Evolutionary conservation across 1,140 invertebrate species (phyloP), one percentile per base, ranked within the genome.

Genomic region (Acromyrmex charruanus): DNA sequence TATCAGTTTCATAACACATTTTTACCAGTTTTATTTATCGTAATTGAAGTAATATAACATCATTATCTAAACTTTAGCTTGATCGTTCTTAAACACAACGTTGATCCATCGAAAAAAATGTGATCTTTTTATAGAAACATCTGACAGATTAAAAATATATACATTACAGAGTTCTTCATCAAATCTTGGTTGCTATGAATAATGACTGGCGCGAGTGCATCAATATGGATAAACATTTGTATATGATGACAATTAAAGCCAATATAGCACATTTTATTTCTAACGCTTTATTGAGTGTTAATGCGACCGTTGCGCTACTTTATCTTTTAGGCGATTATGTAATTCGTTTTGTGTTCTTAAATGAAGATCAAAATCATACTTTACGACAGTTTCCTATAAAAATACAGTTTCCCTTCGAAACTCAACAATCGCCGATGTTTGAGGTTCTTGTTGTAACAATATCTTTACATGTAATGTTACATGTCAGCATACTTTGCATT

Each of bases 121-220:
- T 1, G 4, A 25, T 12, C 12, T 61, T 21, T 14, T 0, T 49
- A 69, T 31, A 5, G 14, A 31, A 49, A 65, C 31, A 28, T 77
- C 0, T 65, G 4, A 31, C 18, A 12, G 16, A 63, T 65, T 10
- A 5, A 51, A 66, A 25, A 44, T 44, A 44, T 44, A 51, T 5
- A n/a, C 7, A 63, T 79, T 79, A 2, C 77, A 79, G 77, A 51
- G 39, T 79, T 9, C 7, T 79, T 53, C 77, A 65, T 39, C 9
- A 79, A 66, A 31, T 79, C 0, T 5, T 79, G 44, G 0, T 12
- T 14, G 61, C 18, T 39, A 55, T 80, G 49, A 61, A 66, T 25
- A 66, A 21, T 35, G 77, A 80, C 53, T 80, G 77, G 77, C 28
- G 49, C 7, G 61, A 80, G 14, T 66, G 49, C 18, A 44, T 44